phyloP scores from a whole-genome alignment of 2,888 invertebrate genomes.

The Zhuqinia jingwanae region DNA sequence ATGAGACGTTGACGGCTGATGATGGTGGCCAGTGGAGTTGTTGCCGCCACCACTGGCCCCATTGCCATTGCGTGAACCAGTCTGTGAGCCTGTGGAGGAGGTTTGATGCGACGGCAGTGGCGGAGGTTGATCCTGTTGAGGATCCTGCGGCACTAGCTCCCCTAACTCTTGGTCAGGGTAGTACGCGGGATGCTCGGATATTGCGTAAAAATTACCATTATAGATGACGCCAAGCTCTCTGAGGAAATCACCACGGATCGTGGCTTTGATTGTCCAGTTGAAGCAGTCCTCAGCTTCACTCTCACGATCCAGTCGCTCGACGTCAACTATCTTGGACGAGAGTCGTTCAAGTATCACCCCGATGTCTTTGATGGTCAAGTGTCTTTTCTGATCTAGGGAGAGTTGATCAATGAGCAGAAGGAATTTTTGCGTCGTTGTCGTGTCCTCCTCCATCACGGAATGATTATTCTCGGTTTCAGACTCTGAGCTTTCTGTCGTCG shows the following conservation, averaged over 20 bases:
- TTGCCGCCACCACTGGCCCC: conserved; percentile 57
- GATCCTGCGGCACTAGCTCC: conserved; percentile 51
- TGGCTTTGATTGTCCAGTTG: conserved; percentile 98
- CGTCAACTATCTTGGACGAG: conserved; percentile 95
- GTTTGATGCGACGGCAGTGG: conserved; percentile 73
- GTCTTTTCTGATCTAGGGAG: conserved; percentile 94
- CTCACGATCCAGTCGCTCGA: conserved; percentile 94
- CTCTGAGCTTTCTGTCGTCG: conserved; percentile 91
- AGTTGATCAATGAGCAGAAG: conserved; percentile 95
- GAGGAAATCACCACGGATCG: conserved; percentile 94
- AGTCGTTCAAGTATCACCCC: conserved; percentile 96
- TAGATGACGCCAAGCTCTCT: conserved; percentile 96
- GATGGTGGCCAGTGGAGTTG: conserved; percentile 50
- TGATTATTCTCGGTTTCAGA: conserved; percentile 92
- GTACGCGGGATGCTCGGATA: conserved; percentile 96
- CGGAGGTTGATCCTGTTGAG: conserved; percentile 65
- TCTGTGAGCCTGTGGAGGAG: conserved; percentile 72
- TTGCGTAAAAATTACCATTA: conserved; percentile 96
- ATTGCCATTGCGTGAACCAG: conserved; percentile 70
- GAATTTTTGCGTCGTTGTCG: conserved; percentile 94
- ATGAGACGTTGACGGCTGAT: conserved; percentile 68
- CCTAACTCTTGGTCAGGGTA: conserved; percentile 85
- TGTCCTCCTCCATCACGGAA: conserved; percentile 95
- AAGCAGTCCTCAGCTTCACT: conserved; percentile 96
- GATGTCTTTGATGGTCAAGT: conserved; percentile 93